phyloP scores from a whole-genome alignment of 2,888 invertebrate genomes.

The Myopa testacea region DNA sequence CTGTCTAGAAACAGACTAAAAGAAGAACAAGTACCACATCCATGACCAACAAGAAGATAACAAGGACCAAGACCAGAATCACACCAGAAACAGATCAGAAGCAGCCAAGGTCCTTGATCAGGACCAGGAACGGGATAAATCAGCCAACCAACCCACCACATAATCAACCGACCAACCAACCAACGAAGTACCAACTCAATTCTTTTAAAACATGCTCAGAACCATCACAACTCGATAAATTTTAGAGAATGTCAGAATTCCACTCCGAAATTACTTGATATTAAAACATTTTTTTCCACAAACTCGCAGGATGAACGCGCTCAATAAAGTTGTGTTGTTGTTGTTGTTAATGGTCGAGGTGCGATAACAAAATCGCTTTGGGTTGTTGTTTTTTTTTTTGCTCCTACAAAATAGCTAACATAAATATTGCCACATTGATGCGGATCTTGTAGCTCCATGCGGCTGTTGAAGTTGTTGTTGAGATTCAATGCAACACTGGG shows the following conservation, averaged over 20 bases:
- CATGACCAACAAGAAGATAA: not conserved
- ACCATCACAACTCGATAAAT: not conserved
- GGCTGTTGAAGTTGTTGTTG: no score
- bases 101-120: no score
- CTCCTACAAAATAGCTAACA: not conserved
- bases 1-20: no score
- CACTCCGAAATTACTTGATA: not conserved
- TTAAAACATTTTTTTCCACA: not conserved
- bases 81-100: no score
- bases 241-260: not conserved
- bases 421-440: not conserved
- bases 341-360: not conserved
- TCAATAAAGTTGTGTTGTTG: constrained; percentile 13
- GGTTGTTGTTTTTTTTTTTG: not conserved
- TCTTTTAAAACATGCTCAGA: no score
- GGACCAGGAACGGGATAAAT: no score
- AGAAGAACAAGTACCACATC: no score
- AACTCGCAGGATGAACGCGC: not conserved
- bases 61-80: no score
- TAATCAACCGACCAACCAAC: no score
- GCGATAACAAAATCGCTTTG: not conserved
- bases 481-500: not conserved
- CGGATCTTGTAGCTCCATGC: not conserved
- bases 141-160: no score
- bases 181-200: no score